Evolutionary conservation across 2,888 invertebrate genomes (phyloP), one percentile per base, ranked within the genome.

Genomic region (Eristalis intricaria): DNA sequence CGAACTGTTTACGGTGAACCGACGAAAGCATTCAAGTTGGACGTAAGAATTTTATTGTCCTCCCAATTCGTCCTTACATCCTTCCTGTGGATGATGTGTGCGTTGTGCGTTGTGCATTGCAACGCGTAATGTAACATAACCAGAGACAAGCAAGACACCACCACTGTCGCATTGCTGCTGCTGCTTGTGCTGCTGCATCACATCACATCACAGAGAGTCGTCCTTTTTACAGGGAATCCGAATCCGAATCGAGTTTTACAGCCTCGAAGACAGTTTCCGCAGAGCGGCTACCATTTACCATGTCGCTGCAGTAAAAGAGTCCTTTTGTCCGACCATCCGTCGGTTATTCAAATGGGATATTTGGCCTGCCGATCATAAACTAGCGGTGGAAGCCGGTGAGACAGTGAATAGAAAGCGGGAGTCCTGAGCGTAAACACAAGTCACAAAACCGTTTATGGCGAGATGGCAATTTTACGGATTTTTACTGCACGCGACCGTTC

Each of bases 391-490:
- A 71, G 40, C 32, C 40, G 68, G 50, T 50, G 75, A 61, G 23
- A 19, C 23, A 38, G 26, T 10, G 43, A 50, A 75, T 35, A 63
- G 43, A 68, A 43, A 29, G 43, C 26, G 69, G 74, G 63, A 79
- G 78, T 83, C 75, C 71, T 68, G 60, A 8, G 22, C n/a, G 19
- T 50, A 79, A 71, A 83, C 75, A 80, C 84, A 79, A 76, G 84
- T 80, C 87, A 87, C 84, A 87, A 87, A 87, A 87, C 75, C 87
- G 29, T 87, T 87, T 87, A 84, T 87, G 87, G 69, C 84, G 80
- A 77, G 80, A 74, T 56, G 84, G 69, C 88, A 88, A 88, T 88
- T 88, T 88, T 84, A 88, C 88, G 88, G 88, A 80, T 77, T 88
- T 88, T 84, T 88, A 87, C 74, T 84, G 81, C 88, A 88, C 88